phyloP scores from a whole-genome alignment of 2,113 vertebrate species.

The Egretta garzetta region DNA sequence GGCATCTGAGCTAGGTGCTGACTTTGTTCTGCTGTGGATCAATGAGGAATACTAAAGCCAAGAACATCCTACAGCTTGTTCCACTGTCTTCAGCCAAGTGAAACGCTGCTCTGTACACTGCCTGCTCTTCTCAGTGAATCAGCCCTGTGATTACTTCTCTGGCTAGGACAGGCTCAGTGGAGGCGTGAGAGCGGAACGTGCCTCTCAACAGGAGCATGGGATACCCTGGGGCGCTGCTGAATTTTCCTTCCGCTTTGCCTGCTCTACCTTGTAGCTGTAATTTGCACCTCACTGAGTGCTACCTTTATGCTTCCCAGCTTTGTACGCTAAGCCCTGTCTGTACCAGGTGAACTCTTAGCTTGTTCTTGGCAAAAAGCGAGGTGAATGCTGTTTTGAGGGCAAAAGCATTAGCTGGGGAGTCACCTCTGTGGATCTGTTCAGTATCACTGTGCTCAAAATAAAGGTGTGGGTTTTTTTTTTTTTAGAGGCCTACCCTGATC shows the following conservation, averaged over 20 bases:
- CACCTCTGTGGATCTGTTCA: neutral
- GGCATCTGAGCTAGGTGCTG: neutral
- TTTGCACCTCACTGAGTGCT: neutral
- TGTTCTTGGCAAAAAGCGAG: neutral
- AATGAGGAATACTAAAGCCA: neutral
- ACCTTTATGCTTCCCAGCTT: neutral
- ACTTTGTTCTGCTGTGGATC: neutral
- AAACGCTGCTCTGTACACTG: neutral
- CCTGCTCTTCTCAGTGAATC: rapidly evolving
- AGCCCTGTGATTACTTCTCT: neutral
- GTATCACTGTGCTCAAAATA: neutral
- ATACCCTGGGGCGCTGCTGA: neutral
- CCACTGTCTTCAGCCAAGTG: neutral
- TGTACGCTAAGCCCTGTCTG: neutral
- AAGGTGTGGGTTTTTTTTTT: neutral
- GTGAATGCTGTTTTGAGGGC: neutral
- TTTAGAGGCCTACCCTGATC: neutral
- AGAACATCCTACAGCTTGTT: neutral
- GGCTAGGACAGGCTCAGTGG: neutral
- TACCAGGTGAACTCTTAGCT: neutral
- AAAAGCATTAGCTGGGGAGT: neutral
- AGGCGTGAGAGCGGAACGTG: rapidly evolving
- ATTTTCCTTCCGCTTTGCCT: neutral
- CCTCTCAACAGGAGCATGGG: neutral
- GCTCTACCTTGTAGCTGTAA: neutral